Percentiles rank a stretch among this genome's conserved stretches.
These are phyloP conservation scores for Cephus sareptanus DNA, from an alignment of 2,888 invertebrate species.

Conservation along the genomic window DNA sequence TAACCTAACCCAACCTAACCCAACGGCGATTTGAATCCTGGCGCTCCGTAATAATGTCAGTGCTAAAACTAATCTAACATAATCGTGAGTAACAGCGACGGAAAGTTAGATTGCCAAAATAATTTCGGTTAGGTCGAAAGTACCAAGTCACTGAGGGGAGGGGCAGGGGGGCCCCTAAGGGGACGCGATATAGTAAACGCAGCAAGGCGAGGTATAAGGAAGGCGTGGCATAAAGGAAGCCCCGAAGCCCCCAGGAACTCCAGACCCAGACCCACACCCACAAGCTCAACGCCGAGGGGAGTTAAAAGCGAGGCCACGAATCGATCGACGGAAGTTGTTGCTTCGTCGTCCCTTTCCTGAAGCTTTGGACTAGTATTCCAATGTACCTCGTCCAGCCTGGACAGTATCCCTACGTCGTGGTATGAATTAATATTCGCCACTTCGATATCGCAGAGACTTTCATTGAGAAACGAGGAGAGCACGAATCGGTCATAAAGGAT, in stretches of 20 bases:
- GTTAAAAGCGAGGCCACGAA: constrained; percentile 39
- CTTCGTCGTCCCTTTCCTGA: constrained; percentile 1
- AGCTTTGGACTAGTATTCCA: not conserved
- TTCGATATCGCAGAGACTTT: not conserved
- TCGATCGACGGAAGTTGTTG: constrained; percentile 42
- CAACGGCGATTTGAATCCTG: not conserved
- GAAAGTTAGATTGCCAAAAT: not conserved
- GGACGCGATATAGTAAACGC: not conserved
- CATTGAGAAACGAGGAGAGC: not conserved
- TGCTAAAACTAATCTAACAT: not conserved
- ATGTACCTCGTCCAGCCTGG: not conserved
- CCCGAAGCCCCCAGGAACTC: constrained; percentile 11
- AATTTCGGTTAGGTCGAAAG: not conserved
- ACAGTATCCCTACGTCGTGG: not conserved
- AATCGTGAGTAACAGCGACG: not conserved
- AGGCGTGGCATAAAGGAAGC: constrained; percentile 46
- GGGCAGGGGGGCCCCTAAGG: not conserved
- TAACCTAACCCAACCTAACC: not conserved
- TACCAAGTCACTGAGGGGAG: not conserved
- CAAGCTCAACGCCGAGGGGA: constrained; percentile 23
- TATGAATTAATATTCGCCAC: not conserved
- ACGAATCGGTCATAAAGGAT: not conserved
- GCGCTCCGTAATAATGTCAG: not conserved
- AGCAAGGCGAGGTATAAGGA: constrained; percentile 29
- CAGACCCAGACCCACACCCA: not conserved